Evolutionary conservation across 1,140 invertebrate species (phyloP).

Genomic region (Pseudomyrmex gracilis): DNA sequence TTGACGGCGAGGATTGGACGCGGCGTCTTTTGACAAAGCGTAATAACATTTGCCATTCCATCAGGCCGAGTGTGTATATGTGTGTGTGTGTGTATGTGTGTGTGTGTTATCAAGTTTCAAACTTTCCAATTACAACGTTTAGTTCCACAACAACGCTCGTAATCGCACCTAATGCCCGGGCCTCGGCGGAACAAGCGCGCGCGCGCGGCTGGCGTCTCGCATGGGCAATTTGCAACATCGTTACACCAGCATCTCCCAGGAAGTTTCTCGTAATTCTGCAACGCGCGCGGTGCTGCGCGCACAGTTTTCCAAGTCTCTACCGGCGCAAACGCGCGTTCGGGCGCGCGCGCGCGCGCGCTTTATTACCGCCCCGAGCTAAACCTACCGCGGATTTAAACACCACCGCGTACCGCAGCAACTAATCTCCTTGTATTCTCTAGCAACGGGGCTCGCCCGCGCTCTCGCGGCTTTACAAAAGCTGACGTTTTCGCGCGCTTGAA

Average conservation of each 20-base stretch:
- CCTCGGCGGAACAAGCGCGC: conserved; percentile 6
- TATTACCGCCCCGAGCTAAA: conserved; percentile 47
- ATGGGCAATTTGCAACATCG: conserved; percentile 53
- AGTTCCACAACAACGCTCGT: conserved; percentile 54
- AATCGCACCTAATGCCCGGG: conserved; percentile 46
- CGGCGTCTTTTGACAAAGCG: not conserved
- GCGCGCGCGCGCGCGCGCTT: conserved; percentile 44
- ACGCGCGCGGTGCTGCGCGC: conserved; percentile 16
- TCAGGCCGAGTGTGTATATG: not conserved
- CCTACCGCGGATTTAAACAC: conserved; percentile 46
- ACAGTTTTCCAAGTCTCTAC: conserved; percentile 27
- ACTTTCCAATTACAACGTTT: conserved; percentile 55
- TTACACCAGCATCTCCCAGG: conserved; percentile 50
- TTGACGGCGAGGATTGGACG: not conserved
- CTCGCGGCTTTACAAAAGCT: conserved; percentile 7
- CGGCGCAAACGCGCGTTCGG: conserved; percentile 43
- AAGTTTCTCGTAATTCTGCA: conserved; percentile 59
- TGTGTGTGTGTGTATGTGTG: too few species aligned
- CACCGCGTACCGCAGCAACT: conserved; percentile 16
- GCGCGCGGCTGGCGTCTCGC: conserved; percentile 44
- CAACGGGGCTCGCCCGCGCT: conserved; percentile 12
- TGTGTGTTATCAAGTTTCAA: not conserved
- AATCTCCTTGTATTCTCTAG: conserved; percentile 30
- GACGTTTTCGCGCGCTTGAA: conserved; percentile 27
- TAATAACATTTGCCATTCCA: not conserved